These are phyloP conservation scores for Liparis tanakae DNA, from an alignment of 2,797 vertebrate genomes.

Conservation along the genomic window DNA sequence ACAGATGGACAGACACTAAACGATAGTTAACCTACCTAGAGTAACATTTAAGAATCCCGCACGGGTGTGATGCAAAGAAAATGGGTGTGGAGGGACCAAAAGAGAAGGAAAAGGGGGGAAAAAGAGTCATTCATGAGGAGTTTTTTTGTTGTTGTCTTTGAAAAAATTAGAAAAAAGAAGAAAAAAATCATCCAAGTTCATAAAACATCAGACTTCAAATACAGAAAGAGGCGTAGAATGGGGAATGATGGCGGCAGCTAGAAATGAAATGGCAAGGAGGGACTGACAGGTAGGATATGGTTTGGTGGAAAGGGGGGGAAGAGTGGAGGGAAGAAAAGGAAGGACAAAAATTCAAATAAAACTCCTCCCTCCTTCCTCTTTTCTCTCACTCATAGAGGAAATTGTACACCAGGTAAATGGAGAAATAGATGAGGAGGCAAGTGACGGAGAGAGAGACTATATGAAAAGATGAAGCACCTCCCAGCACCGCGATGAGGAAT, in stretches of 20 bases:
- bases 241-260: constrained; percentile 46
- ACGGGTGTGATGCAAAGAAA: constrained; percentile 84
- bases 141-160: constrained; percentile 75
- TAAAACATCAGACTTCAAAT: constrained; percentile 73
- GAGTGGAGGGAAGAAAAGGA: constrained; percentile 56
- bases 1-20: constrained; percentile 88
- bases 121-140: constrained; percentile 77
- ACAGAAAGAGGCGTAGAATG: constrained; percentile 65
- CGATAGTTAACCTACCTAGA: constrained; percentile 88
- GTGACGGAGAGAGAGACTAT: constrained; percentile 85
- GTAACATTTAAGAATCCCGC: constrained; percentile 85
- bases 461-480: constrained; percentile 87
- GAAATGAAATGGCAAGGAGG: constrained; percentile 59
- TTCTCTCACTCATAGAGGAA: constrained; percentile 81
- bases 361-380: constrained; percentile 70
- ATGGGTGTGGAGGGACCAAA: constrained; percentile 80
- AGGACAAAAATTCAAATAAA: constrained; percentile 59
- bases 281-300: constrained; percentile 62
- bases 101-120: constrained; percentile 73
- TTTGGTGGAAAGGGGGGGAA: constrained; percentile 49
- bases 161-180: constrained; percentile 50
- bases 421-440: constrained; percentile 87
- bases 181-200: constrained; percentile 82
- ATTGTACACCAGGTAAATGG: constrained; percentile 87
- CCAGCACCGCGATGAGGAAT: constrained; percentile 87